Percentiles rank a stretch among this genome's conserved stretches.
phyloP scores from a whole-genome alignment of 2,888 invertebrate genomes.

The Eristalis intricaria region DNA sequence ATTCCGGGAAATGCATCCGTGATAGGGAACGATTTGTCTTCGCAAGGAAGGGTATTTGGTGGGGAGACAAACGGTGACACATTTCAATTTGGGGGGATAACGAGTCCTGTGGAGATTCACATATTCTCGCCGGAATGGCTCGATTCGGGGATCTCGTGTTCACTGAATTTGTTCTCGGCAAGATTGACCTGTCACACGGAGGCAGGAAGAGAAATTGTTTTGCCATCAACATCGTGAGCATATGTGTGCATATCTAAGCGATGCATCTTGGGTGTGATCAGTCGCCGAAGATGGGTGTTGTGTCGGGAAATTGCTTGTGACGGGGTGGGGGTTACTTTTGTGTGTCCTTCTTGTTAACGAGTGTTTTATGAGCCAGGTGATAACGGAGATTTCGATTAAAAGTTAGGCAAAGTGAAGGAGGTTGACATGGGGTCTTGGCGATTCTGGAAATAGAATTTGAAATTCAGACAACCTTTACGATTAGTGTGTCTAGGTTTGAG shows the following conservation, averaged over 20 bases:
- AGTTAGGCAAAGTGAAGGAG: no score
- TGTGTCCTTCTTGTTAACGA: no score
- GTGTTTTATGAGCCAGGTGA: no score
- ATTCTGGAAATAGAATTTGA: no score
- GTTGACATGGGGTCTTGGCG: no score
- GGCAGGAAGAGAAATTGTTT: neutral
- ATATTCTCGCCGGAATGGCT: neutral
- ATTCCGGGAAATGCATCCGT: constrained; percentile 49
- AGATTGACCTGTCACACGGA: neutral
- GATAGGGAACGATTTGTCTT: constrained; percentile 46
- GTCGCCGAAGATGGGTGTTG: neutral
- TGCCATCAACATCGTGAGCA: neutral
- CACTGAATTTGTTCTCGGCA: neutral
- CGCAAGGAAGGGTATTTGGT: neutral
- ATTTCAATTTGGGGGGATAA: neutral
- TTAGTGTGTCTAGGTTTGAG: no score
- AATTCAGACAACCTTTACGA: no score
- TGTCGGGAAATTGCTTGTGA: no score
- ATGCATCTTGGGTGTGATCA: neutral
- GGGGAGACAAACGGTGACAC: constrained; percentile 12
- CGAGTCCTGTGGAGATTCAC: neutral
- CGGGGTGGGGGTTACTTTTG: no score
- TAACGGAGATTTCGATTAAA: no score
- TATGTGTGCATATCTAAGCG: neutral
- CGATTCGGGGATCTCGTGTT: neutral